phyloP scores from a whole-genome alignment of 2,888 invertebrate species.

The Brachypterus glaber region DNA sequence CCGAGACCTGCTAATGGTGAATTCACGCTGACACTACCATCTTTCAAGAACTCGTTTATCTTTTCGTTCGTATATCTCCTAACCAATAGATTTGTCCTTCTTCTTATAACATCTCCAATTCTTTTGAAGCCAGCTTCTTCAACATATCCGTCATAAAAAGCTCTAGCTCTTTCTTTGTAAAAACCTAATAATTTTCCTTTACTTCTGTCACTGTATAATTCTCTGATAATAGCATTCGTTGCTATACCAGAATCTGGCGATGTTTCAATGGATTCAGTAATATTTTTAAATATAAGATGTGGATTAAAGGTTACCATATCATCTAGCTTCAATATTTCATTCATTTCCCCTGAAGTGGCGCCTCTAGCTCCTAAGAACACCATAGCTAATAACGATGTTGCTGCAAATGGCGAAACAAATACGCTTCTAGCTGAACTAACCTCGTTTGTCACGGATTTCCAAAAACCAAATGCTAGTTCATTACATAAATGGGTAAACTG shows the following conservation, averaged over 20 bases:
- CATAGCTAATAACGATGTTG: constrained; percentile 82
- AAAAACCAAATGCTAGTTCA: constrained; percentile 75
- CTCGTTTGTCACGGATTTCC: constrained; percentile 61
- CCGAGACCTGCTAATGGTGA: constrained; percentile 74
- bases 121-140: constrained; percentile 76
- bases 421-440: constrained; percentile 69
- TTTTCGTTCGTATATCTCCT: constrained; percentile 70
- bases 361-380: constrained; percentile 81
- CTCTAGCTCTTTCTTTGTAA: constrained; percentile 79
- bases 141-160: constrained; percentile 79
- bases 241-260: constrained; percentile 62
- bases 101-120: constrained; percentile 71
- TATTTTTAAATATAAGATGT: constrained; percentile 75
- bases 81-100: constrained; percentile 70
- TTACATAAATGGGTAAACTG: constrained; percentile 74
- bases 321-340: constrained; percentile 72
- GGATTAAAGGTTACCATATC: constrained; percentile 87
- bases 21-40: constrained; percentile 59
- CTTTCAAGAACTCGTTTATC: constrained; percentile 65
- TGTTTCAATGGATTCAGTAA: constrained; percentile 67
- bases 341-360: constrained; percentile 83
- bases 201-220: constrained; percentile 71
- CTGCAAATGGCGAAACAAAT: constrained; percentile 74
- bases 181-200: constrained; percentile 76
- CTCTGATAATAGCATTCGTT: constrained; percentile 70